Conservation (phyloP, 2,113 vertebrate species). For the Onychostruthus taczanowskii region DNA sequence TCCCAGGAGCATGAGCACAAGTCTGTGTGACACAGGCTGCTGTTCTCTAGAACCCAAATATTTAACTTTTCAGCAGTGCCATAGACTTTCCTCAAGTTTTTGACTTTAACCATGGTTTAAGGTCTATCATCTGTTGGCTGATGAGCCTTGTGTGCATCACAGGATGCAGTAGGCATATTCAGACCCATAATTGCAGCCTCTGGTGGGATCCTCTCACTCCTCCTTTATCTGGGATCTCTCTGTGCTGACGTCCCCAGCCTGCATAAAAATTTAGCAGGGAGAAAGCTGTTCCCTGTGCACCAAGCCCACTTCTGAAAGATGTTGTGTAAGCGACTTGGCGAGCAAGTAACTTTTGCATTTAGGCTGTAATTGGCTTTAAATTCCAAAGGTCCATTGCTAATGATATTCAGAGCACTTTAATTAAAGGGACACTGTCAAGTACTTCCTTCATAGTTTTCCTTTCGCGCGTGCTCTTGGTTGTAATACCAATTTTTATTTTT, state of each 20-base stretch:
- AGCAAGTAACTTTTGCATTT: constrained; percentile 5
- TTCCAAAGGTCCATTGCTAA: constrained; percentile 60
- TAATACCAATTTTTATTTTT: neutral
- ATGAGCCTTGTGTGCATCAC: neutral
- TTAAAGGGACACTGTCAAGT: constrained; percentile 64
- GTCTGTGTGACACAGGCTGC: neutral
- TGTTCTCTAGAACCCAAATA: neutral
- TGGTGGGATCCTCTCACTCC: neutral
- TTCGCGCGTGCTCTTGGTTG: neutral
- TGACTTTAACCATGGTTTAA: neutral
- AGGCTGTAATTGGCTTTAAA: constrained; percentile 54
- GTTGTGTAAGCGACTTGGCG: neutral
- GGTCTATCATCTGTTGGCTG: neutral
- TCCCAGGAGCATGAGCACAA: rapidly evolving
- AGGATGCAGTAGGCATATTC: neutral
- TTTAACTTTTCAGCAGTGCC: neutral
- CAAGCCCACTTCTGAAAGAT: neutral
- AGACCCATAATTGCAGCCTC: neutral
- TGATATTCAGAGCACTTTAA: constrained; percentile 54
- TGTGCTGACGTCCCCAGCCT: neutral
- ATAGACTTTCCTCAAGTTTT: neutral
- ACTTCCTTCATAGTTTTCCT: constrained; percentile 54
- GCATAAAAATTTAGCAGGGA: neutral
- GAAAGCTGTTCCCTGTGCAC: neutral
- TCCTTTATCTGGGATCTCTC: neutral